A percentile compares a stretch with the other conserved stretches of the same genome.
These are phyloP conservation scores for Malacoraja senta DNA, from an alignment of 2,797 vertebrate genomes.

Conservation along the genomic window DNA sequence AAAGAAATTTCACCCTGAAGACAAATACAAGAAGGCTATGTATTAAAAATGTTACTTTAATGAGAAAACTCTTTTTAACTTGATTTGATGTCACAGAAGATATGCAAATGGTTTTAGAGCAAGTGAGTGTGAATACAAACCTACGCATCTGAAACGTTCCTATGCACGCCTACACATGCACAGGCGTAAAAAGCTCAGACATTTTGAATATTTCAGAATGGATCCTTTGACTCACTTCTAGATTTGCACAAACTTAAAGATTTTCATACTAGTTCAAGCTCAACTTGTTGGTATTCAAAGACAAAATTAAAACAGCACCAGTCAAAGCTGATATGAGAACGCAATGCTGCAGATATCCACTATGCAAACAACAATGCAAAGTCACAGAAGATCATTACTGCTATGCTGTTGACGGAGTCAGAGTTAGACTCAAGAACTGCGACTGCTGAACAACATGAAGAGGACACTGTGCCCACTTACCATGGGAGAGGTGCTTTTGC, in stretches of 20 bases:
- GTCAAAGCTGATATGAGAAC: background rate
- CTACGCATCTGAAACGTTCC: too few species aligned
- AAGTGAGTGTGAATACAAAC: too few species aligned
- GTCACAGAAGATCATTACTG: background rate
- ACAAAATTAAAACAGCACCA: background rate
- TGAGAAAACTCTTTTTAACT: background rate
- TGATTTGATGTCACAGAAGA: background rate
- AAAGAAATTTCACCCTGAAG: background rate
- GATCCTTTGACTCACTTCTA: background rate
- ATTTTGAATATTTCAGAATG: background rate
- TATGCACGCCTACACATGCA: background rate
- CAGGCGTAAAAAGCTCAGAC: background rate
- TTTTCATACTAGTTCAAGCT: background rate
- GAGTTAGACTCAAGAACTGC: background rate
- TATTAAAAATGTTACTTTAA: background rate
- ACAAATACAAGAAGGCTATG: background rate
- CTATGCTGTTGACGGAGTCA: background rate
- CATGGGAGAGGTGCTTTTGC: background rate
- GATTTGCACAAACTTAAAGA: background rate
- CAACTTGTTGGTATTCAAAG: background rate
- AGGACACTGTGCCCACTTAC: background rate
- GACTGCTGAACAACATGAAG: background rate
- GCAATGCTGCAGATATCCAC: background rate
- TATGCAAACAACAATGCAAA: background rate
- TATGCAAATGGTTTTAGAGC: too few species aligned